Base-by-base conservation (phyloP, 2,888 invertebrate species). In the Villa cingulata region DNA sequence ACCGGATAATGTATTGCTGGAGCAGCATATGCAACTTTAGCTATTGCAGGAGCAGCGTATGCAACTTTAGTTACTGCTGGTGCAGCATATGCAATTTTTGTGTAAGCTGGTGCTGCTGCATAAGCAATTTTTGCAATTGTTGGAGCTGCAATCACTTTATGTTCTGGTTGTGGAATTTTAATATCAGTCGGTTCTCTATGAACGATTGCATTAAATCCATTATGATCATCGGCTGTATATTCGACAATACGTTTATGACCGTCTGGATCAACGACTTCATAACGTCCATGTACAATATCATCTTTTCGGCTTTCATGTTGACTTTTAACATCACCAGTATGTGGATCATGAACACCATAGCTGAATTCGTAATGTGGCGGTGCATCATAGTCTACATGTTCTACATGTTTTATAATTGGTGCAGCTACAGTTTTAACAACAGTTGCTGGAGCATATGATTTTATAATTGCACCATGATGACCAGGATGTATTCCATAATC, bases 181-280 rank as follows among this genome's bases (percentile, higher is more conserved):
- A 63, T 63, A 45, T 62, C 54, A 2, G 69, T 68, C n/a, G 71
- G 71, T 56, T 73, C 72, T 37, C 70, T 72, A 50, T 65, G 67
- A 2, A 74, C 74, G 37, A 73, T 58, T 4, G 75, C 75, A 57
- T 74, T 72, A 62, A 75, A 75, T 48, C 75, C 74, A 51, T 62
- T 70, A 55, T 71, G 70, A n/a, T 68, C 63, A 57, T 74, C 74
- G 20, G 74, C 71, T 47, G 68, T 67, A 60, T 75, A 75, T 19
- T 73, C 70, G n/a, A 75, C 75, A 37, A 68, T 65, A 51, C 75
- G 69, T 47, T 65, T 67, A 55, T 68, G 66, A 34, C 74, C 74
- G 61, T 74, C 74, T 20, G 74, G 59, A 51, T 74, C 74, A 53
- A 74, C 62, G 3, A 75, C 58, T 46, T 72, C 70, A 56, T 74